These are phyloP conservation scores for Biston betularia DNA, from an alignment of 2,888 invertebrate genomes.

Conservation along the genomic window DNA sequence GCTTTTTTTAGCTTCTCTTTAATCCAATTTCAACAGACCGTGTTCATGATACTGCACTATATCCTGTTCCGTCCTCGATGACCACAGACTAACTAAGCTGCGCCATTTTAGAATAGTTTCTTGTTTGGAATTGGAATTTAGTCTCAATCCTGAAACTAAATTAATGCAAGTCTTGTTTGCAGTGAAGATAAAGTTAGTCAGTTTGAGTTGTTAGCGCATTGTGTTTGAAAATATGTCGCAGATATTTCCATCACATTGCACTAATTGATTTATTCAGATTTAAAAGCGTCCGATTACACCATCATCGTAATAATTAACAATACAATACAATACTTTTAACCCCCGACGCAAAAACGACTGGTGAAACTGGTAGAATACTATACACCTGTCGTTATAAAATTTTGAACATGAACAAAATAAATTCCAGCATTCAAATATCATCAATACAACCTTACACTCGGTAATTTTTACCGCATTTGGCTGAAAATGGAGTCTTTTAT, in stretches of 20 bases:
- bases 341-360: too few relatives aligned
- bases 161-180: not conserved
- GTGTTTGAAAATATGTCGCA: not conserved
- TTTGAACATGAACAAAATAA: not conserved
- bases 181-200: not conserved
- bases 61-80: too few relatives aligned
- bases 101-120: slow-evolving; percentile 16
- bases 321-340: too few relatives aligned
- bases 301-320: too few relatives aligned
- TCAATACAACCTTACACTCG: not conserved
- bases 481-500: slow-evolving; percentile 14
- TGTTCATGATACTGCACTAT: too few relatives aligned
- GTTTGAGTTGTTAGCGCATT: not conserved
- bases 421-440: not conserved
- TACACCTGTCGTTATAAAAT: too few relatives aligned
- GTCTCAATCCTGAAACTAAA: slow-evolving; percentile 1
- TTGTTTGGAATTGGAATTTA: slow-evolving; percentile 6
- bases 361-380: too few relatives aligned
- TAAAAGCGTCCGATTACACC: too few relatives aligned
- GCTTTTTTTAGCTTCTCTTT: too few relatives aligned
- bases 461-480: slow-evolving; percentile 5
- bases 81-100: slow-evolving; percentile 16
- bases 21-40: too few relatives aligned
- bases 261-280: too few relatives aligned
- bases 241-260: not conserved